These are phyloP conservation scores for Eledone cirrhosa DNA, from an alignment of 2,888 invertebrate genomes.

Conservation along the genomic window DNA sequence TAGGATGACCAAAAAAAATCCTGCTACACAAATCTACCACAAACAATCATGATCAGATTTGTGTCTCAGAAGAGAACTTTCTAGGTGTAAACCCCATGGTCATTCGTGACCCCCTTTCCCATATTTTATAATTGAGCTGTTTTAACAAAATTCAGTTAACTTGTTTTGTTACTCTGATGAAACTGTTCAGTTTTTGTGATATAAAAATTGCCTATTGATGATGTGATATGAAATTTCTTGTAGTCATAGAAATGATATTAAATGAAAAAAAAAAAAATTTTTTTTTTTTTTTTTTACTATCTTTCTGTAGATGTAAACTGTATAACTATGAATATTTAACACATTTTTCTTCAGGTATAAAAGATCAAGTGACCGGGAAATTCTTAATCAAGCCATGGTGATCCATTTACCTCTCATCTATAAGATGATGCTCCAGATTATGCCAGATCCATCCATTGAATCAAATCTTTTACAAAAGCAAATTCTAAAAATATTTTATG, in stretches of 20 bases:
- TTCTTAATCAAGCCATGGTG: conserved; percentile 94
- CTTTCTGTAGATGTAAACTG: no score
- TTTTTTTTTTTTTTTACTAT: no score
- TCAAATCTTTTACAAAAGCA: conserved; percentile 93
- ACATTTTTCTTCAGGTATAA: conserved; percentile 78
- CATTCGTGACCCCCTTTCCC: background rate
- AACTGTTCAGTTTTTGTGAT: no score
- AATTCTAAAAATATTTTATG: conserved; percentile 90
- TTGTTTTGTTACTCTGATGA: no score
- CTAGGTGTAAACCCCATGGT: background rate
- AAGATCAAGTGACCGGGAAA: conserved; percentile 85
- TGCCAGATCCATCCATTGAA: conserved; percentile 85
- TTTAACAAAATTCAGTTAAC: background rate
- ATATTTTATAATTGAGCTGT: background rate
- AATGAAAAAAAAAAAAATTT: no score
- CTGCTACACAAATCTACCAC: no score
- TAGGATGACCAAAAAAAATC: no score
- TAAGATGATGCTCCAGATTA: conserved; percentile 73
- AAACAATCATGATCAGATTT: no score
- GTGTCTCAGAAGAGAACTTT: no score
- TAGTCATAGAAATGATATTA: no score
- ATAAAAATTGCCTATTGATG: no score
- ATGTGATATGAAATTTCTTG: no score
- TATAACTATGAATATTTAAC: background rate
- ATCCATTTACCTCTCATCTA: conserved; percentile 90